phyloP scores from a whole-genome alignment of 2,888 invertebrate species.

The Drosophila meridiana region DNA sequence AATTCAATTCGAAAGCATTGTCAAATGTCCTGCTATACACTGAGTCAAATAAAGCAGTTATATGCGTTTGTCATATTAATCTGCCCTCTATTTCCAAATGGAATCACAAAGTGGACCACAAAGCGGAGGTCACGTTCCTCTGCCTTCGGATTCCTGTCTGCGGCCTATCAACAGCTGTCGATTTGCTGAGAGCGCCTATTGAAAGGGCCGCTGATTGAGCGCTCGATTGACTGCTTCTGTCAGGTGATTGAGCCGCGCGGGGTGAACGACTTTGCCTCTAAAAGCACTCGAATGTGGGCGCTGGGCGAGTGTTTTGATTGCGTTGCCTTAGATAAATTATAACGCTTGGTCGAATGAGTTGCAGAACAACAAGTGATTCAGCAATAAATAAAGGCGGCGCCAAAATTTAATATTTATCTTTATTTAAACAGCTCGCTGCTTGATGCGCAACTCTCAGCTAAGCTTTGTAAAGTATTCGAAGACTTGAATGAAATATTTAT shows the following conservation, averaged over 20 bases:
- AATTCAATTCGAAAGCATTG: background rate
- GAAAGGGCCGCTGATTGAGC: slow-evolving; percentile 39
- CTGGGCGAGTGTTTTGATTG: slow-evolving; percentile 31
- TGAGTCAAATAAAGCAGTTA: background rate
- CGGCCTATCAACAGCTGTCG: slow-evolving; percentile 47
- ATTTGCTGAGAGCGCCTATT: slow-evolving; percentile 39
- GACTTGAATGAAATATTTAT: background rate
- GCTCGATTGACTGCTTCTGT: slow-evolving; percentile 45
- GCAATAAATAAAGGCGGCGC: background rate
- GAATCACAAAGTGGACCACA: background rate
- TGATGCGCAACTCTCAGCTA: background rate
- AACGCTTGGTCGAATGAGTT: slow-evolving; percentile 35
- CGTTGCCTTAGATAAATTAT: slow-evolving; percentile 44
- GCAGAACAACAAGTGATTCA: slow-evolving; percentile 28
- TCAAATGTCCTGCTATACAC: background rate
- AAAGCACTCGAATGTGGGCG: slow-evolving; percentile 25
- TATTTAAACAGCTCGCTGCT: background rate
- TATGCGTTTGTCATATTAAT: background rate
- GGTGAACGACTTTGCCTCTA: background rate
- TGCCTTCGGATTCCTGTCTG: background rate
- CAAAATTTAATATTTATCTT: background rate
- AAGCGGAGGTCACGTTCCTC: slow-evolving; percentile 5
- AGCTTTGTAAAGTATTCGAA: background rate
- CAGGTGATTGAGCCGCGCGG: slow-evolving; percentile 2
- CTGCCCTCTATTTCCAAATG: too few species aligned